Evolutionary conservation across 2,113 vertebrate species (phyloP), one percentile per base, ranked within the genome.

Genomic region (Pelobates fuscus): DNA sequence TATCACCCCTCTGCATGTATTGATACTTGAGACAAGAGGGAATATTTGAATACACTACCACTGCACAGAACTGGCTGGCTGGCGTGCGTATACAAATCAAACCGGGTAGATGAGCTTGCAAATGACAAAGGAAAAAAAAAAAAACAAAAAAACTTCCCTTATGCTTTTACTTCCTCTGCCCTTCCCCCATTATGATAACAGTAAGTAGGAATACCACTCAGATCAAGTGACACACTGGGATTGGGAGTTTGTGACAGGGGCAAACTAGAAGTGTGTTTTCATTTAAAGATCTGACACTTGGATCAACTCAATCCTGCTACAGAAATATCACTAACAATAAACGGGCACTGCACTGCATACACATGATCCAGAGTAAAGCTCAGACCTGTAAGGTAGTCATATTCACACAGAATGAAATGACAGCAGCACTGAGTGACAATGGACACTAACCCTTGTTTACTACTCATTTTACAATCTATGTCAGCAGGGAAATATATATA

Each of bases 141-240:
- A 30, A 11, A 62, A 44, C 68, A 84, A 71, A 82, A 84, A 81
- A 84, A 84, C 78, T 90, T 87, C 80, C 58, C 49, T 73, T 79
- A 44, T 0, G 67, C 54, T 85, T 81, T 78, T 71, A 67, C 54
- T 82, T 80, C 79, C 72, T 84, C 64, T 37, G 6, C 67, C 78
- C 81, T 71, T 43, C 77, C 71, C 63, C 78, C 81, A 69, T 14
- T 67, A 82, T 57, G 77, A 67, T 59, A 84, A 64, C 14, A 82
- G 41, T 80, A 18, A 46, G 26, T 61, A 72, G 21, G 67, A 79
- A 71, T 27, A 72, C 2, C 71, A 81, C 41, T 75, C 79, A 80
- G 14, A 87, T 83, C 80, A 85, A 81, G 82, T 85, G 67, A 82
- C 37, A 80, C 70, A 62, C 23, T 2, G 8, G 24, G 43, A 29